Evolutionary conservation across 92 coral and sea anemone genomes (phyloP).

Genomic region (Palythoa grandiflora): DNA sequence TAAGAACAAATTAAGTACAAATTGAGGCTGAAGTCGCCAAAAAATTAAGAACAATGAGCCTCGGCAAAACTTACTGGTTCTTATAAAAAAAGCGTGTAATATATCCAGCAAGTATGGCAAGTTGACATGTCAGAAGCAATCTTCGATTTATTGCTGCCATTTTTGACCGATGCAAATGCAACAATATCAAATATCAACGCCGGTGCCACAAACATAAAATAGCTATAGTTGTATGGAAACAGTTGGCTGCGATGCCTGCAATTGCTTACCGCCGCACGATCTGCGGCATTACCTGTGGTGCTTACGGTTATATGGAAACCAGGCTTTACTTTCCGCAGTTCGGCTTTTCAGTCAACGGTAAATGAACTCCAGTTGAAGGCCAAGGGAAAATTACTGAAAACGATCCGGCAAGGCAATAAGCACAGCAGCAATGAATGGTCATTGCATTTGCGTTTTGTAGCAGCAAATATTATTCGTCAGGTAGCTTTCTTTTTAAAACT

Average conservation of each 20-base stretch:
- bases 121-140: neutral
- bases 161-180: neutral
- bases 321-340: neutral
- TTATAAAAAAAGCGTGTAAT: neutral
- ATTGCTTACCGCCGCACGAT: neutral
- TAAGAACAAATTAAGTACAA: no score
- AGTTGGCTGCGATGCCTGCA: slow-evolving; percentile 13
- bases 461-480: no score
- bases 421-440: no score
- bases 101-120: neutral
- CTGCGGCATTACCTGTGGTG: slow-evolving; percentile 1
- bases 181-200: neutral
- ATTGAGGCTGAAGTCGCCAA: no score
- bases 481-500: no score
- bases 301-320: neutral
- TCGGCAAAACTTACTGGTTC: no score
- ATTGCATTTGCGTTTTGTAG: no score
- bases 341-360: no score
- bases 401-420: no score
- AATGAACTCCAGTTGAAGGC: no score
- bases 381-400: no score
- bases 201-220: neutral
- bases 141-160: slow-evolving; percentile 1
- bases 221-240: neutral
- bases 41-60: no score